Evolutionary conservation across 2,113 vertebrate species (phyloP).

Genomic region (Daubentonia madagascariensis): DNA sequence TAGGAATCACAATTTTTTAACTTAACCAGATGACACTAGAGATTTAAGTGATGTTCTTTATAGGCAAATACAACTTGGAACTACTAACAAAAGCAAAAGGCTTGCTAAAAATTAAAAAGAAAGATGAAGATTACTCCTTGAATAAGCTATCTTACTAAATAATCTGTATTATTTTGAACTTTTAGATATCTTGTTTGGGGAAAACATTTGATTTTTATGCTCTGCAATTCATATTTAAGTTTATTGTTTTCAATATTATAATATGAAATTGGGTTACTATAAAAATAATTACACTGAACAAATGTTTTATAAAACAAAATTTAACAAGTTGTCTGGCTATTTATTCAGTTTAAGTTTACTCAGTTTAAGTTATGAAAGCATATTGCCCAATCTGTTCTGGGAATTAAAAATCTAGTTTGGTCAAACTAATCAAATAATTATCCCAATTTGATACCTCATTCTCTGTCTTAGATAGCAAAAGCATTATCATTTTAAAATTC

Average conservation of each 20-base stretch:
- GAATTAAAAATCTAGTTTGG: background rate
- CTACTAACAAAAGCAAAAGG: background rate
- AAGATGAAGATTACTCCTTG: background rate
- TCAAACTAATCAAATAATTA: background rate
- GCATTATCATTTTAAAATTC: background rate
- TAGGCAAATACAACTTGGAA: background rate
- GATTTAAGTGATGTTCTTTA: background rate
- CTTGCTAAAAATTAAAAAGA: constrained; percentile 16
- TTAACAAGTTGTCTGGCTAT: background rate
- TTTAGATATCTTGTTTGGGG: background rate
- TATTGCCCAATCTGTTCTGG: background rate
- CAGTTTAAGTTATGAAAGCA: too few species aligned
- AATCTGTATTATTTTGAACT: background rate
- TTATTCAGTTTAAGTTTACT: background rate
- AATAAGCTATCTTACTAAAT: constrained; percentile 15
- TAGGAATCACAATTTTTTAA: constrained; percentile 41
- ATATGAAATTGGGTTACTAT: background rate
- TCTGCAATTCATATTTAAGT: background rate
- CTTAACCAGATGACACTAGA: background rate
- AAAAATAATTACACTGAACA: background rate
- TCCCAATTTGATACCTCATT: background rate
- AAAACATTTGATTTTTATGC: background rate
- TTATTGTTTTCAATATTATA: background rate
- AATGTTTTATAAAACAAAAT: background rate
- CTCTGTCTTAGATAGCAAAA: background rate